Conservation (phyloP, 2,888 invertebrate species). For the Diplolepis rosae region DNA sequence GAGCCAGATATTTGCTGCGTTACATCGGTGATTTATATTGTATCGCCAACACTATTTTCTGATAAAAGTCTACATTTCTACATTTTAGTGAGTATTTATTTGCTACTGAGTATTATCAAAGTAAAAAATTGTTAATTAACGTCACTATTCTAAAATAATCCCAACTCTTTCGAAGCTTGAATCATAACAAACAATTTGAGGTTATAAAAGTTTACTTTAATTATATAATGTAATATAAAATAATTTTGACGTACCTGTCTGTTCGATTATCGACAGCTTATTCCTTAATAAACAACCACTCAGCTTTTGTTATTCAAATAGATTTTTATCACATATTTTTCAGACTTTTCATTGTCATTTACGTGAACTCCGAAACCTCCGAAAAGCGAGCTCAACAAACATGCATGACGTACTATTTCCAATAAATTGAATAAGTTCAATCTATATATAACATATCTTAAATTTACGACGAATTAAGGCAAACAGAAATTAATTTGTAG, state of each 20-base stretch:
- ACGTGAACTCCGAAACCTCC: background rate
- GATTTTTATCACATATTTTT: constrained; percentile 4
- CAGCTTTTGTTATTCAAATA: background rate
- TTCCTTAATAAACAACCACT: background rate
- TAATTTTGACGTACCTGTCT: background rate
- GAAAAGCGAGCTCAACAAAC: constrained; percentile 12
- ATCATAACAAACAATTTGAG: constrained; percentile 25
- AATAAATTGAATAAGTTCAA: constrained; percentile 7
- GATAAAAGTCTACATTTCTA: background rate
- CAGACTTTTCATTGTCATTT: background rate
- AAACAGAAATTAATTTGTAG: background rate
- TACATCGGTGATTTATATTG: too few species aligned
- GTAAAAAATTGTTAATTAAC: background rate
- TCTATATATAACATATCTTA: background rate
- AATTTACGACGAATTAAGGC: background rate
- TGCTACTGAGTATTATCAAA: background rate
- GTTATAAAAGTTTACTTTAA: constrained; percentile 7
- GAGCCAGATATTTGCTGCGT: too few species aligned
- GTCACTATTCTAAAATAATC: background rate
- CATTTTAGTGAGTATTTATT: background rate
- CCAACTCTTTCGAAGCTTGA: background rate
- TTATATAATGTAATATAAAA: constrained; percentile 25
- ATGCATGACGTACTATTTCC: constrained; percentile 8
- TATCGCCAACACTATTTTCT: too few species aligned
- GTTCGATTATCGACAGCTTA: constrained; percentile 20